Percentiles rank a stretch among this genome's conserved stretches.
phyloP scores from a whole-genome alignment of 37 sponge, comb jelly and placozoan genomes.

The Tethya wilhelma region DNA sequence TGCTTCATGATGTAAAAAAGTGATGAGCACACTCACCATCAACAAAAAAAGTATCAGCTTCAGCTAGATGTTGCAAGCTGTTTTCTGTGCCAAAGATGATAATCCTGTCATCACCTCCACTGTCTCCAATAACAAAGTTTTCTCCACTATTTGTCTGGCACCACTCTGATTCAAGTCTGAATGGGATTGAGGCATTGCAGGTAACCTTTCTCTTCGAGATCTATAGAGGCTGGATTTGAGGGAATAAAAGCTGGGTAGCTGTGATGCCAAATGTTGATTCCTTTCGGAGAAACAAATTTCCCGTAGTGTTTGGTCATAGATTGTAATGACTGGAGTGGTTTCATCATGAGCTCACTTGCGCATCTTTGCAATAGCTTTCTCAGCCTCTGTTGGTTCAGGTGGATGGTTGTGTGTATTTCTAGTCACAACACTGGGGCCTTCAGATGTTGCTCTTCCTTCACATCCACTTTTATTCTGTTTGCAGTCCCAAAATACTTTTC shows the following conservation, averaged over 20 bases:
- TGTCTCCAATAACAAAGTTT: slow-evolving; percentile 6
- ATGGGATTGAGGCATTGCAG: background rate
- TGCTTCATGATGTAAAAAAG: background rate
- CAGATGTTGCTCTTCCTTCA: slow-evolving; percentile 16
- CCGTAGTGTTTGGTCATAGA: slow-evolving; percentile 4
- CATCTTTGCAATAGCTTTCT: background rate
- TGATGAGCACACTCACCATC: slow-evolving; percentile 17
- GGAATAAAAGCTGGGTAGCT: slow-evolving; percentile 9
- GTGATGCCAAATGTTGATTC: background rate
- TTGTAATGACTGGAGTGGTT: background rate
- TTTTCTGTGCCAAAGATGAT: slow-evolving; percentile 23
- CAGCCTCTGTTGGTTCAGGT: slow-evolving; percentile 11
- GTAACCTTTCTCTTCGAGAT: slow-evolving; percentile 1
- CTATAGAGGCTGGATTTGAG: slow-evolving; percentile 8
- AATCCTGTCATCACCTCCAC: slow-evolving; percentile 22
- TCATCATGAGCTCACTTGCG: slow-evolving; percentile 11
- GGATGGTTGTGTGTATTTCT: background rate
- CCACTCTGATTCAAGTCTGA: background rate
- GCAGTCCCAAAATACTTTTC: slow-evolving; percentile 5
- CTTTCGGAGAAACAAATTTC: background rate
- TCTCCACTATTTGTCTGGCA: slow-evolving; percentile 1
- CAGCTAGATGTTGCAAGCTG: background rate
- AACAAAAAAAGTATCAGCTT: slow-evolving; percentile 6
- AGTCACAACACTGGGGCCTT: background rate
- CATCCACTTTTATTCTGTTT: slow-evolving; percentile 7